A percentile compares a stretch with the other conserved stretches of the same genome.
Conservation (phyloP, 2,113 vertebrate genomes). For the Dromaius novaehollandiae region DNA sequence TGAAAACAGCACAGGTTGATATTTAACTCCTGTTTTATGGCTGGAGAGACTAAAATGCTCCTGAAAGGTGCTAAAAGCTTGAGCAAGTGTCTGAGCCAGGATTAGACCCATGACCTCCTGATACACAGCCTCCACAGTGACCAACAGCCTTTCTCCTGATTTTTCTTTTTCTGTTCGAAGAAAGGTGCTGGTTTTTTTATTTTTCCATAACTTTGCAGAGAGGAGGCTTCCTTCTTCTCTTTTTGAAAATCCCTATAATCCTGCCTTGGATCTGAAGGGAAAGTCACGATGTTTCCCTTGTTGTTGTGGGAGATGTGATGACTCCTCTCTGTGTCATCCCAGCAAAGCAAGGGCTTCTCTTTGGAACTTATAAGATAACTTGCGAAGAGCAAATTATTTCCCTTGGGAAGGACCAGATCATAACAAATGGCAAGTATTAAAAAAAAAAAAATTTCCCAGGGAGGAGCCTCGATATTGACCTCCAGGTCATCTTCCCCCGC, state of each 20-base stretch:
- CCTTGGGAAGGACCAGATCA: slow-evolving; percentile 12
- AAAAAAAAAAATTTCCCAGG: slow-evolving; percentile 12
- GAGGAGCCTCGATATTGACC: background rate
- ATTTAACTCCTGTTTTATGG: background rate
- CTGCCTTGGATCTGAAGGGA: background rate
- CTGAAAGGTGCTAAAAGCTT: background rate
- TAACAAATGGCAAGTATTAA: slow-evolving; percentile 30
- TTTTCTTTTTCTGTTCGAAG: background rate
- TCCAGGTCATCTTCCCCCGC: slow-evolving; percentile 32
- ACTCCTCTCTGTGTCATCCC: background rate
- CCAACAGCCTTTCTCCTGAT: background rate
- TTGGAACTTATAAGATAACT: background rate
- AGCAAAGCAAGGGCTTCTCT: slow-evolving; percentile 6
- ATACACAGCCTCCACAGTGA: background rate
- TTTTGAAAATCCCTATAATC: background rate
- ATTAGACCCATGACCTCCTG: background rate
- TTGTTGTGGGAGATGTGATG: background rate
- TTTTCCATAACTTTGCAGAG: background rate
- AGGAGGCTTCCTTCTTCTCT: background rate
- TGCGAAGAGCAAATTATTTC: slow-evolving; percentile 8
- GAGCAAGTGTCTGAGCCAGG: background rate
- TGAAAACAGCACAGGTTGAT: background rate
- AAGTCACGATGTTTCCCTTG: background rate
- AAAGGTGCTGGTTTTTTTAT: background rate
- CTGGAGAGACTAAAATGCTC: background rate